These are phyloP conservation scores for Zeugodacus cucurbitae DNA, from an alignment of 1,140 invertebrate species.

Conservation along the genomic window DNA sequence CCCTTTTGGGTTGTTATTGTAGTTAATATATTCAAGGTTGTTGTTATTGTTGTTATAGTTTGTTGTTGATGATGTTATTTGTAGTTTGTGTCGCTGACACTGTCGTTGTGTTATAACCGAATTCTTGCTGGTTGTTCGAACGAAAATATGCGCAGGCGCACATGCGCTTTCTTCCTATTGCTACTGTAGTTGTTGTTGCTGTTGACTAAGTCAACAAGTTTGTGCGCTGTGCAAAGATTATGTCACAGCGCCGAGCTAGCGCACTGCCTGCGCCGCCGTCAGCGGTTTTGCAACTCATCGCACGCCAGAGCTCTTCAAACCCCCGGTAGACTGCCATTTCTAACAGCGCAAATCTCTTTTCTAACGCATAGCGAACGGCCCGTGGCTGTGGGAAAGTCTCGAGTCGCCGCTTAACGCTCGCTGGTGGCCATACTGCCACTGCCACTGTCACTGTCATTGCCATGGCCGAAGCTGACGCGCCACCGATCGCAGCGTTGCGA, in stretches of 20 bases:
- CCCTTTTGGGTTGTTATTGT: background rate
- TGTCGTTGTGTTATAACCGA: background rate
- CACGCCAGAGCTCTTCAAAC: background rate
- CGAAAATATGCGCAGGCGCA: background rate
- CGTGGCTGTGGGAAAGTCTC: background rate
- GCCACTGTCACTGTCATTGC: background rate
- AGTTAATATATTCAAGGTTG: too few species aligned
- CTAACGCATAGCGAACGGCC: background rate
- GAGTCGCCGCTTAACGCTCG: too few species aligned
- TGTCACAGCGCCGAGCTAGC: background rate
- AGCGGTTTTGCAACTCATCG: background rate
- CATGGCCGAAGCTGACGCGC: background rate
- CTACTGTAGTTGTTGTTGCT: background rate
- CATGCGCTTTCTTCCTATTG: background rate
- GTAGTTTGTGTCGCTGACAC: too few species aligned
- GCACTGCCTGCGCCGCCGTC: background rate
- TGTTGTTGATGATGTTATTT: too few species aligned
- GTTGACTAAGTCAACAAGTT: slow-evolving; percentile 1
- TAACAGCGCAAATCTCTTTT: background rate
- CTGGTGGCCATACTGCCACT: background rate
- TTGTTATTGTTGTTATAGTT: background rate
- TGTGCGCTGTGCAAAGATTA: background rate
- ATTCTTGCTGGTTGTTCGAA: background rate
- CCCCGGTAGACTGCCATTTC: background rate
- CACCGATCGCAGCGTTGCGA: background rate